phyloP scores from a whole-genome alignment of 2,113 vertebrate genomes.

The Chitala chitala region DNA sequence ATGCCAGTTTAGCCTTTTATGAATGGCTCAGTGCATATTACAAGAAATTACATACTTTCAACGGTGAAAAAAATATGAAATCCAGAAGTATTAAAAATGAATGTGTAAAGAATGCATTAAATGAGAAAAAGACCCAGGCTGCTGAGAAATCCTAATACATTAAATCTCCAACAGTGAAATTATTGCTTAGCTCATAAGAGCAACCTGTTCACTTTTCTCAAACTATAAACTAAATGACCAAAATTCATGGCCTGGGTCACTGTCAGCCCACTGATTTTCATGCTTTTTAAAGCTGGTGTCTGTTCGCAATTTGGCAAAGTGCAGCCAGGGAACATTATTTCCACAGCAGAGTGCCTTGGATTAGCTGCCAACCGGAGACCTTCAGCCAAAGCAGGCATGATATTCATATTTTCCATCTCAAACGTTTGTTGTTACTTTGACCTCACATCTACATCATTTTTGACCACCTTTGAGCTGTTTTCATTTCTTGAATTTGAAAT shows the following conservation, averaged over 20 bases:
- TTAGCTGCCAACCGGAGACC: not conserved
- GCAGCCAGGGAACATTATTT: not conserved
- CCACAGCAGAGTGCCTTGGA: too few relatives aligned
- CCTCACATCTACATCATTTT: too few relatives aligned
- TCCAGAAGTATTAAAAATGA: not conserved
- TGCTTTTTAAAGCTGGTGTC: conserved; percentile 17
- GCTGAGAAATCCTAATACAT: not conserved
- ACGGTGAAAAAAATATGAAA: not conserved
- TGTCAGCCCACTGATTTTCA: not conserved
- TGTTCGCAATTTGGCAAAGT: not conserved
- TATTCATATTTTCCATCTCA: not conserved
- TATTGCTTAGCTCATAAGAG: conserved; percentile 2
- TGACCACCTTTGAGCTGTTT: too few relatives aligned
- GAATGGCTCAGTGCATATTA: too few relatives aligned
- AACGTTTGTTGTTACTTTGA: too few relatives aligned
- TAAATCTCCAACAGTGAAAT: not conserved
- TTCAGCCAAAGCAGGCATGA: not conserved
- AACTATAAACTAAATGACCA: not conserved
- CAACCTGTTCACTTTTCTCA: not conserved
- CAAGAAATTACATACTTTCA: not conserved
- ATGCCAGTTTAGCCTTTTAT: too few relatives aligned
- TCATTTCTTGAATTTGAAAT: too few relatives aligned
- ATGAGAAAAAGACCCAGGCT: not conserved
- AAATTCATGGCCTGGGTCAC: not conserved
- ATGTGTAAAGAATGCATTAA: not conserved